Conservation (phyloP, 2,797 vertebrate genomes). For the Cygnus olor region DNA sequence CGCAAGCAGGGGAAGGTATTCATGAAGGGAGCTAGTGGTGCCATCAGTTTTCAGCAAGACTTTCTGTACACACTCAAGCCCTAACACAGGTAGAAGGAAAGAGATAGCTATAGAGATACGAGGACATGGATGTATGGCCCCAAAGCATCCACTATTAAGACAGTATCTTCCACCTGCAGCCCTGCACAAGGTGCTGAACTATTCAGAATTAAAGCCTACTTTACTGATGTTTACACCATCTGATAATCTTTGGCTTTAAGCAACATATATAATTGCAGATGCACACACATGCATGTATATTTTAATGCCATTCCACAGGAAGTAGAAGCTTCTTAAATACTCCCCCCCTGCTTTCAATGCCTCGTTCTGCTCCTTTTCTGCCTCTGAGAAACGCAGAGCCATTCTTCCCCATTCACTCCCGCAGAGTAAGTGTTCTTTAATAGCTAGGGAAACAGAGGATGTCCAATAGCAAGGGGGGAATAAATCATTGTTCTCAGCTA, state of each 20-base stretch:
- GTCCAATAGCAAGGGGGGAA: slow-evolving; percentile 75
- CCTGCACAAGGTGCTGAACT: neutral
- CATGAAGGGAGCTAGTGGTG: accelerated
- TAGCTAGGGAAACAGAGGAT: slow-evolving; percentile 76
- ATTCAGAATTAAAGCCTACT: neutral
- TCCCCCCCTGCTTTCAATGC: accelerated
- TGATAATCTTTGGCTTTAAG: neutral
- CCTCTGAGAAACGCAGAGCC: neutral
- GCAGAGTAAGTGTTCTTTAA: slow-evolving; percentile 74
- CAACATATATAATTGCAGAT: accelerated
- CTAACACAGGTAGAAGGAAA: accelerated
- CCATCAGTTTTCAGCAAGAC: neutral
- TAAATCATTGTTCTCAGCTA: slow-evolving; percentile 85
- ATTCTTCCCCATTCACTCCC: slow-evolving; percentile 20
- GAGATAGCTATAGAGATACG: neutral
- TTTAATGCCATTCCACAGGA: accelerated
- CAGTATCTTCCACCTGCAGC: neutral
- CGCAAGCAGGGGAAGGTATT: neutral
- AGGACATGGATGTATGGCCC: neutral
- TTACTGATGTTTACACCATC: accelerated
- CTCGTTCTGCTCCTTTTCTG: neutral
- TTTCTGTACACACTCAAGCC: neutral
- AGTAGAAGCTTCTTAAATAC: neutral
- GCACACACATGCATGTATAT: neutral
- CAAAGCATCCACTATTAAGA: neutral